A percentile compares a stretch with the other conserved stretches of the same genome.
phyloP scores from a whole-genome alignment of 2,797 vertebrate genomes.

The Phataginus tricuspis region DNA sequence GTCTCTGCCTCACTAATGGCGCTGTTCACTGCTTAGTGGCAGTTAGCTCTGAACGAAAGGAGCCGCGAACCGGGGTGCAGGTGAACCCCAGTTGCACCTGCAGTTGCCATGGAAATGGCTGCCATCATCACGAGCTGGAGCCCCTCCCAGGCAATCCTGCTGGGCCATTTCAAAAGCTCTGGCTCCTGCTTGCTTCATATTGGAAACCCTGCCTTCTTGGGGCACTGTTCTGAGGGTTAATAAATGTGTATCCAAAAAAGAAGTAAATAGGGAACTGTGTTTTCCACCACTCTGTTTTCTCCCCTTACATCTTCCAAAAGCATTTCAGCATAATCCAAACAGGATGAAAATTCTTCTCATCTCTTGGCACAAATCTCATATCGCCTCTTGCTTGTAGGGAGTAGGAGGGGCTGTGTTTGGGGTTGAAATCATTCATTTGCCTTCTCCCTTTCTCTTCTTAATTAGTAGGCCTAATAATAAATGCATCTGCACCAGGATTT shows the following conservation, averaged over 20 bases:
- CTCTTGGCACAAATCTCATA: slow-evolving; percentile 32
- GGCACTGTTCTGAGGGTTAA: not conserved
- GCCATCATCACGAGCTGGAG: slow-evolving; percentile 48
- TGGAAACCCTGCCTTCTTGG: not conserved
- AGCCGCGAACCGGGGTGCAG: slow-evolving; percentile 59
- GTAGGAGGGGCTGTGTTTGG: not conserved
- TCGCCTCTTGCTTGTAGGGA: not conserved
- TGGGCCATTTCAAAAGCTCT: not conserved
- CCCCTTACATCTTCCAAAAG: slow-evolving; percentile 26
- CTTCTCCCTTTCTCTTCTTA: not conserved
- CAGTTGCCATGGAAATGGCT: slow-evolving; percentile 74
- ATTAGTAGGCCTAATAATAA: slow-evolving; percentile 33
- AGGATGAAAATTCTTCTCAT: slow-evolving; percentile 56
- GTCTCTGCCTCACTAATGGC: slow-evolving; percentile 49
- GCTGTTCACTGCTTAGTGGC: slow-evolving; percentile 50
- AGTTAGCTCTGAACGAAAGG: slow-evolving; percentile 70
- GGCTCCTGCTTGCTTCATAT: not conserved
- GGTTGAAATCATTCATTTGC: slow-evolving; percentile 29
- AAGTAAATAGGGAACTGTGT: slow-evolving; percentile 2
- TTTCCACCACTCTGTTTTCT: slow-evolving; percentile 36
- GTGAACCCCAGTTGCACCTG: slow-evolving; percentile 51
- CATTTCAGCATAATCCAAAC: slow-evolving; percentile 49
- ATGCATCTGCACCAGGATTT: slow-evolving; percentile 18
- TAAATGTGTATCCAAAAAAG: slow-evolving; percentile 29
- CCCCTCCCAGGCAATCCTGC: slow-evolving; percentile 22